phyloP scores from a whole-genome alignment of 2,797 vertebrate genomes.

The Cyclura pinguis region DNA sequence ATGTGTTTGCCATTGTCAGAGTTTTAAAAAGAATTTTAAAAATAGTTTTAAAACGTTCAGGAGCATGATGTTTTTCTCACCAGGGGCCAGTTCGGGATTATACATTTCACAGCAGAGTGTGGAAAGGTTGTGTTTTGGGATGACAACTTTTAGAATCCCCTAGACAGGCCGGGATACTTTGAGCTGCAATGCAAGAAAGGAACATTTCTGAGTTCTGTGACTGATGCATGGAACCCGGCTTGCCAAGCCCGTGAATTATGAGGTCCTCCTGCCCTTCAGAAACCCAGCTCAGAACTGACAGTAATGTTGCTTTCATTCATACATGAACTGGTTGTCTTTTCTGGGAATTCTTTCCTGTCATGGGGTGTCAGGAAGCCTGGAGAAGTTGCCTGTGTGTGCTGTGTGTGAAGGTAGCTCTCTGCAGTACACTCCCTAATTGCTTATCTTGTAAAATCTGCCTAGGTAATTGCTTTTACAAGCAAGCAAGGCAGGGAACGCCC shows the following conservation, averaged over 20 bases:
- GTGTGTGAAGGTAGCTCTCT: not conserved
- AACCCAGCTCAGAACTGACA: not conserved
- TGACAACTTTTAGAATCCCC: no score
- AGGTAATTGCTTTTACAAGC: slow-evolving; percentile 61
- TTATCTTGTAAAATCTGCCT: slow-evolving; percentile 26
- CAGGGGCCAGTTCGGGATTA: no score
- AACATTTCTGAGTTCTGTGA: no score
- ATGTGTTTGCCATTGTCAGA: no score
- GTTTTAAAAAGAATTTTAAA: no score
- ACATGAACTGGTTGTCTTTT: not conserved
- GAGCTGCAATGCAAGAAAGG: no score
- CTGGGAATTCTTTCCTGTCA: not conserved
- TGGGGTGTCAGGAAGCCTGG: not conserved
- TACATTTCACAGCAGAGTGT: no score
- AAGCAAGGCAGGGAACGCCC: slow-evolving; percentile 46
- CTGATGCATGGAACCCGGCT: not conserved
- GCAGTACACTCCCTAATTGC: not conserved
- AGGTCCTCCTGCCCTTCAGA: not conserved
- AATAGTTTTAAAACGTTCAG: no score
- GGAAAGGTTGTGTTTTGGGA: no score
- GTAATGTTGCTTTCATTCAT: not conserved
- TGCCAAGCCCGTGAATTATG: not conserved
- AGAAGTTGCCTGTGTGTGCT: no score
- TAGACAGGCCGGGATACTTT: no score
- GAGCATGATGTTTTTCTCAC: no score